phyloP scores from a whole-genome alignment of 2,888 invertebrate genomes.

The Epistrophella euchroma region DNA sequence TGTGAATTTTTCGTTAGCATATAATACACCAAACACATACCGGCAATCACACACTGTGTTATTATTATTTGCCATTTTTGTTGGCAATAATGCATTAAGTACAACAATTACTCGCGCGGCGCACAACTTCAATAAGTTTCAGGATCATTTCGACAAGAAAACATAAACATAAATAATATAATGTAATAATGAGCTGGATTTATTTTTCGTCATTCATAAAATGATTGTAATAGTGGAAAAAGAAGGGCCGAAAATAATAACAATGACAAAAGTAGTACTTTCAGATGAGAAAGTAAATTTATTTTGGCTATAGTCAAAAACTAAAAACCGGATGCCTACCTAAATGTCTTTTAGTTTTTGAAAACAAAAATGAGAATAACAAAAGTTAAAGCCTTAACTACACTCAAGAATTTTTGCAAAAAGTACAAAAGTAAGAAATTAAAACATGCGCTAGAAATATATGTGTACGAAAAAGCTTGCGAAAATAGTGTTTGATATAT shows the following conservation, averaged over 20 bases:
- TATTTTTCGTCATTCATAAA: constrained; percentile 2
- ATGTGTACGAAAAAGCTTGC: no score
- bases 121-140: constrained; percentile 65
- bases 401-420: no score
- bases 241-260: neutral
- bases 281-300: neutral
- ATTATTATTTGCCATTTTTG: constrained; percentile 39
- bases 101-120: constrained; percentile 66
- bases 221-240: neutral
- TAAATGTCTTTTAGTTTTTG: no score
- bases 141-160: constrained; percentile 62
- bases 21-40: neutral
- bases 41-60: constrained; percentile 26
- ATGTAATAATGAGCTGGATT: constrained; percentile 62
- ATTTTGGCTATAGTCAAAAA: neutral
- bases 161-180: constrained; percentile 56
- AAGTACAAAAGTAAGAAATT: no score
- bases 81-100: constrained; percentile 61
- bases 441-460: no score
- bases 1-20: neutral
- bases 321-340: no score
- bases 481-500: no score
- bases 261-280: neutral
- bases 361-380: no score
- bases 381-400: no score